A percentile compares a stretch with the other conserved stretches of the same genome.
Evolutionary conservation across 2,113 vertebrate species (phyloP).

Genomic region (Anas platyrhynchos): DNA sequence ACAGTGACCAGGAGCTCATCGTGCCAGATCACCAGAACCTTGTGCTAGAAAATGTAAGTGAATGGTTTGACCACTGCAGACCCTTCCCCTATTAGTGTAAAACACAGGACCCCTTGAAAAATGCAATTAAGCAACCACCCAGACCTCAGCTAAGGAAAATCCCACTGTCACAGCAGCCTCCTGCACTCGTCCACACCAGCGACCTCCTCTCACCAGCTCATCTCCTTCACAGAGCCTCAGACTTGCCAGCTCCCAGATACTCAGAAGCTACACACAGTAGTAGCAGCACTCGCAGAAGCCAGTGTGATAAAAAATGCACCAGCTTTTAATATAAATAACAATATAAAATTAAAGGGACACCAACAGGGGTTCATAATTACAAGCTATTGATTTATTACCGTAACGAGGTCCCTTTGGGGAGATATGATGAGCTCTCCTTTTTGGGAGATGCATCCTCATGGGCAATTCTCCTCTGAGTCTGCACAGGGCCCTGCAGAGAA

Average conservation of each 20-base stretch:
- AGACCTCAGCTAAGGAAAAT: neutral
- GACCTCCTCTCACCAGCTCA: neutral
- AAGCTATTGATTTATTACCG: neutral
- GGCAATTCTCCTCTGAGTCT: neutral
- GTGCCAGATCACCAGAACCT: neutral
- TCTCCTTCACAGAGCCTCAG: neutral
- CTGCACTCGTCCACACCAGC: accelerated
- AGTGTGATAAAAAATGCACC: neutral
- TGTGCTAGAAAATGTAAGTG: neutral
- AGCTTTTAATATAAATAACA: neutral
- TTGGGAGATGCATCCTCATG: neutral
- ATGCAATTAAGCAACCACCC: neutral
- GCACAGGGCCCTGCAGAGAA: neutral
- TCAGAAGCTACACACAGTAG: neutral
- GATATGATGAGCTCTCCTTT: neutral
- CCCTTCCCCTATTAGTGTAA: accelerated
- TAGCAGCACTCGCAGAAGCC: neutral
- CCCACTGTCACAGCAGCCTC: neutral
- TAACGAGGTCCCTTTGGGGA: neutral
- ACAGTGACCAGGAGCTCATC: accelerated
- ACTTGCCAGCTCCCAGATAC: neutral
- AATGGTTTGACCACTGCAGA: neutral
- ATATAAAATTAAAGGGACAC: neutral
- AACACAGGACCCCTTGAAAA: neutral
- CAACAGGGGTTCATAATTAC: neutral